Evolutionary conservation across 2,113 vertebrate species (phyloP).

Genomic region (Grammomys dolichurus): DNA sequence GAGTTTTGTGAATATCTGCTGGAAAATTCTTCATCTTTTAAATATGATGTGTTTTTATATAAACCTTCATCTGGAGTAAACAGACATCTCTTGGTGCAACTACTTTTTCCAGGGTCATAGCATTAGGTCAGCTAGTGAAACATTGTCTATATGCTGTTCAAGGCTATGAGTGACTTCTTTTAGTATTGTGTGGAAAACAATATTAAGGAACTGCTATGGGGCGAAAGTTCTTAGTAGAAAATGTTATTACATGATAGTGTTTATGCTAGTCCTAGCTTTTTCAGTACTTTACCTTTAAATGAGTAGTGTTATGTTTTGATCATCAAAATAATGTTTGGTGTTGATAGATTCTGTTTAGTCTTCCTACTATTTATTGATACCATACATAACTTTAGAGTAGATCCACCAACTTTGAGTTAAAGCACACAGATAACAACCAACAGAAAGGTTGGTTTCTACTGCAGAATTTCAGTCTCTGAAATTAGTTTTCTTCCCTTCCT

Average conservation of each 20-base stretch:
- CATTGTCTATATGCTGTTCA: slow-evolving; percentile 1
- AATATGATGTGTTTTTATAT: slow-evolving; percentile 43
- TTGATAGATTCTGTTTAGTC: slow-evolving; percentile 38
- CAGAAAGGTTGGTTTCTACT: slow-evolving; percentile 30
- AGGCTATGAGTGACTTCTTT: slow-evolving; percentile 24
- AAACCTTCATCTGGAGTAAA: slow-evolving; percentile 39
- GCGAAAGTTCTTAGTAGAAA: slow-evolving; percentile 24
- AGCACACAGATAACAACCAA: slow-evolving; percentile 10
- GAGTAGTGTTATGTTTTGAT: slow-evolving; percentile 51
- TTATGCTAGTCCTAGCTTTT: slow-evolving; percentile 41
- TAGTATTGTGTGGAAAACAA: slow-evolving; percentile 34
- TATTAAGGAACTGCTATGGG: slow-evolving; percentile 57
- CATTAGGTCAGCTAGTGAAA: slow-evolving; percentile 45
- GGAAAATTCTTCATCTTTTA: slow-evolving; percentile 51
- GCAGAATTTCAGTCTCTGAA: slow-evolving; percentile 4
- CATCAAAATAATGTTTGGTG: slow-evolving; percentile 55
- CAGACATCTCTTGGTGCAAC: slow-evolving; percentile 26
- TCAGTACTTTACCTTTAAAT: slow-evolving; percentile 57
- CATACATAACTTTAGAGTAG: slow-evolving; percentile 38
- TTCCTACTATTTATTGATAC: slow-evolving; percentile 54
- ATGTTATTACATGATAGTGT: slow-evolving; percentile 21
- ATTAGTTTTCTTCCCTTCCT: slow-evolving; percentile 28
- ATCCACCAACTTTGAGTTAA: slow-evolving; percentile 25
- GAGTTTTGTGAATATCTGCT: slow-evolving; percentile 35
- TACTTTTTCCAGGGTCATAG: slow-evolving; percentile 55